Conservation (phyloP, 2,113 vertebrate genomes). For the Ophthalmolycus amberensis region DNA sequence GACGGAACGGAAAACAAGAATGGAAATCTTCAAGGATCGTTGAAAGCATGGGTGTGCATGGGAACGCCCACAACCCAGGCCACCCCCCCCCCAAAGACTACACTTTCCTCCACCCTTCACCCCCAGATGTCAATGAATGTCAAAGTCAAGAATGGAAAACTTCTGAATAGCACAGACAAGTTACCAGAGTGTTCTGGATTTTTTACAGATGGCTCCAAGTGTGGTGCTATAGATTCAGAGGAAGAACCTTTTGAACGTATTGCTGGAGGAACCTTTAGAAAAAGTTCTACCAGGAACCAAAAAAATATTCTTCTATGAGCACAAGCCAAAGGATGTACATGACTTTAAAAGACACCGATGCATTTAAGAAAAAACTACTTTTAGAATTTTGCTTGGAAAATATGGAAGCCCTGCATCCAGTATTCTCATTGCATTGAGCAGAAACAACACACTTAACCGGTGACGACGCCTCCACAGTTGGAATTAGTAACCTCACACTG, state of each 20-base stretch:
- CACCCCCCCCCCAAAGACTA: too few species aligned
- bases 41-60: too few species aligned
- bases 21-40: too few species aligned
- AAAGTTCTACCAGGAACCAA: too few species aligned
- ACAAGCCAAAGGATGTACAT: background rate
- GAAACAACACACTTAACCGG: background rate
- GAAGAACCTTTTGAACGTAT: background rate
- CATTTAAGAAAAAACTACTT: background rate
- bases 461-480: slow-evolving; percentile 24
- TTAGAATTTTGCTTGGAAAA: too few species aligned
- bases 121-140: background rate
- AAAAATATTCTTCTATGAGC: too few species aligned
- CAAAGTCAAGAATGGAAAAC: background rate
- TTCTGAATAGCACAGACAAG: background rate
- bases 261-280: background rate
- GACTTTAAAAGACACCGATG: background rate
- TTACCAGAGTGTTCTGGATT: background rate
- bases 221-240: background rate
- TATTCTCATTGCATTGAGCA: slow-evolving; percentile 16
- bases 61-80: too few species aligned
- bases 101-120: background rate
- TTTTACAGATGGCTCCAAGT: background rate
- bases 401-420: background rate
- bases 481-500: slow-evolving; percentile 53
- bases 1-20: too few species aligned